Evolutionary conservation across 1,140 invertebrate genomes (phyloP).

Genomic region (Aphelenchoides fujianensis): DNA sequence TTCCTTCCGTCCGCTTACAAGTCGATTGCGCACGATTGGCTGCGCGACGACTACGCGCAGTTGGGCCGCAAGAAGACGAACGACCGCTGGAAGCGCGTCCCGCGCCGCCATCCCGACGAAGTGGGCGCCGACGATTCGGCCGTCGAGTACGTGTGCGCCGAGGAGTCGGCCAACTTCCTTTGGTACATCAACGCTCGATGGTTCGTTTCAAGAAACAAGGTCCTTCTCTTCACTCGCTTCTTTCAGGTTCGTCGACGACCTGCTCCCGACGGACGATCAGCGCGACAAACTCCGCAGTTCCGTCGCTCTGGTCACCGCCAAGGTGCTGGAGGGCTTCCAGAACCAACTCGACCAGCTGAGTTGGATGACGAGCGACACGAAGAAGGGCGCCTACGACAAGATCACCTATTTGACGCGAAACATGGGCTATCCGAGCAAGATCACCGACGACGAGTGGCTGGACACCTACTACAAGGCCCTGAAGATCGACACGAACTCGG

Average conservation of each 20-base stretch:
- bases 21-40: constrained; percentile 12
- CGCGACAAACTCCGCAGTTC: not conserved
- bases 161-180: not conserved
- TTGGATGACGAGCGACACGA: constrained; percentile 50
- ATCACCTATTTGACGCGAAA: constrained; percentile 52
- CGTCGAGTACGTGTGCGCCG: not conserved
- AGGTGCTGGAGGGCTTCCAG: constrained; percentile 48
- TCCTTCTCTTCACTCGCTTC: not conserved
- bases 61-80: not conserved
- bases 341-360: constrained; percentile 52
- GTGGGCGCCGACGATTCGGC: not conserved
- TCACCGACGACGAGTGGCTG: constrained; percentile 48
- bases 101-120: not conserved
- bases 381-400: constrained; percentile 51
- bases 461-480: constrained; percentile 39
- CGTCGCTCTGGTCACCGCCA: constrained; percentile 26
- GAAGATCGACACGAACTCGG: constrained; percentile 22
- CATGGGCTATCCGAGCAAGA: constrained; percentile 55
- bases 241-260: constrained; percentile 12
- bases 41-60: not conserved
- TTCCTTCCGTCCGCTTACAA: constrained; percentile 35
- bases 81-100: not conserved
- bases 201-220: not conserved
- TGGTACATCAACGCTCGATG: not conserved
- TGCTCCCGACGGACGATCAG: constrained; percentile 26